Evolutionary conservation across 2,888 invertebrate genomes (phyloP).

Genomic region (Andrena trimmerana): DNA sequence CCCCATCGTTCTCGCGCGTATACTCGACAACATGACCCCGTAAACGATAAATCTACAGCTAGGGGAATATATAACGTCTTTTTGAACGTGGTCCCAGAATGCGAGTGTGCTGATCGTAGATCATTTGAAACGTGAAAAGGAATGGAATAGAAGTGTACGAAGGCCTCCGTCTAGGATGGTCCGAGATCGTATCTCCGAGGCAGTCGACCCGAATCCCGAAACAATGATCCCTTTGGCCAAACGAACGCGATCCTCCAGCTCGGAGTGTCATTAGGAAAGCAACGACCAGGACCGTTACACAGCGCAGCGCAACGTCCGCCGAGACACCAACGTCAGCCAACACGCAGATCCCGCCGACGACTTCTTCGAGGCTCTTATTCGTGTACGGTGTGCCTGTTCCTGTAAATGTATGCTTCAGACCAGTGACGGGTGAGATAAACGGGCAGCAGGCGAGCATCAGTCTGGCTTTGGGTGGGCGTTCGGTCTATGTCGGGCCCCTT

Average conservation of each 20-base stretch:
- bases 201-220: neutral
- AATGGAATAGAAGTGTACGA: neutral
- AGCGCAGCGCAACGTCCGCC: neutral
- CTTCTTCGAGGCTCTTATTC: neutral
- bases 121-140: constrained; percentile 11
- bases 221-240: neutral
- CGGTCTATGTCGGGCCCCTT: constrained; percentile 96
- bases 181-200: constrained; percentile 5
- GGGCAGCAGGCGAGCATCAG: constrained; percentile 85
- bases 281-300: neutral
- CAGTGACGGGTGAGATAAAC: constrained; percentile 71
- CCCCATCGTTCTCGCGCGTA: neutral
- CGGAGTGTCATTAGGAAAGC: neutral
- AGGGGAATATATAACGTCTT: constrained; percentile 39
- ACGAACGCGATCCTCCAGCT: constrained; percentile 23
- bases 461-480: constrained; percentile 89
- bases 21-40: neutral
- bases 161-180: neutral
- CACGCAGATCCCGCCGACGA: neutral
- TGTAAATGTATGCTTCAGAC: constrained; percentile 48
- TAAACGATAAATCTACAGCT: constrained; percentile 29
- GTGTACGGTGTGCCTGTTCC: constrained; percentile 31
- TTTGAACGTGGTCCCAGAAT: constrained; percentile 58
- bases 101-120: constrained; percentile 44
- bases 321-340: neutral